Evolutionary conservation across 2,888 invertebrate species (phyloP), one percentile per base, ranked within the genome.

Genomic region (Elaeidobius kamerunicus): DNA sequence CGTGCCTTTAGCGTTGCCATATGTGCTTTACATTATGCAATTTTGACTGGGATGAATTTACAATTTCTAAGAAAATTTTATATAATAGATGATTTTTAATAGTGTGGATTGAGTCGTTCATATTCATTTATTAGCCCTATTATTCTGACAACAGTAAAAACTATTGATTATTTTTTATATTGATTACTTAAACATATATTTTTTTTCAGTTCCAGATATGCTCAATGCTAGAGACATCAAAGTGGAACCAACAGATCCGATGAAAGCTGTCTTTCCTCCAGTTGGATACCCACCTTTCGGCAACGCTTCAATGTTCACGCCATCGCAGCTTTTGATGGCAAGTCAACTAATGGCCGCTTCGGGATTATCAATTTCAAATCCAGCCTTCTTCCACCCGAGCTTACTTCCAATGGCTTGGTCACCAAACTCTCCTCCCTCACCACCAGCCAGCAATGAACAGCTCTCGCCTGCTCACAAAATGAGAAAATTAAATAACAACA

Each of bases 311-410:
- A 74, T 77, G 69, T 71, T 78, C 56, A 76, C 76, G 11, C 76
- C 75, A 12, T 75, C 76, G 41, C 77, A 77, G 57, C 62, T 78
- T 1, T 51, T 78, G 23, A 75, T 76, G 59, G 78, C 77, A 6
- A 75, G 75, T 58, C 73, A 75, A 63, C 63, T 78, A 40, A 75
- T 78, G 79, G 66, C 75, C 70, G 77, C 80, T 65, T 75, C 83
- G 64, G 71, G 79, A 61, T 61, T 82, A 67, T 80, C 79, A 2
- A 70, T 84, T 34, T 80, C 82, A 5, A 75, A 71, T 59, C 80
- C 83, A 9, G 79, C 81, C 48, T 75, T 85, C 54, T 84, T 83
- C 71, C 80, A 81, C 36, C 81, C 81, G 30, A 80, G 82, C 19
- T 75, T 83, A 57, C 76, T 82, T 48, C 76, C 81, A 1, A 75